Conservation (phyloP, 2,797 vertebrate species). For the Cryptoprocta ferox region DNA sequence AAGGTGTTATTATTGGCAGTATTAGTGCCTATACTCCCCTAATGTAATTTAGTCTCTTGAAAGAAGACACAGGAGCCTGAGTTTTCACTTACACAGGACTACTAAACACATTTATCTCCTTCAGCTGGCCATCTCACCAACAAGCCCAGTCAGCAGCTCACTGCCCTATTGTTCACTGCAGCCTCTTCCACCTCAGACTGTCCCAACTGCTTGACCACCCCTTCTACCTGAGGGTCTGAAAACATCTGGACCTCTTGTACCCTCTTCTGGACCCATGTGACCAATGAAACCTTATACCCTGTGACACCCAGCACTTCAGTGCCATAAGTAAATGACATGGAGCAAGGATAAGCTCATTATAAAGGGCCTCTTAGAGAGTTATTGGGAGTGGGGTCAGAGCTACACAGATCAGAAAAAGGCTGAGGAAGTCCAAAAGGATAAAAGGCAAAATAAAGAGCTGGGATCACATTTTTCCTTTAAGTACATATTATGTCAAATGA, state of each 20-base stretch:
- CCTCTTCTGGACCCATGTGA: neutral
- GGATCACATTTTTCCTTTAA: conserved; percentile 27
- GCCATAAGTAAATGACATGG: neutral
- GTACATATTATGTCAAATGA: conserved; percentile 77
- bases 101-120: neutral
- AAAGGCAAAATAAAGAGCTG: conserved; percentile 38
- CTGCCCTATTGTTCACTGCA: neutral
- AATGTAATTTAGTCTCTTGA: conserved; percentile 36
- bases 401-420: conserved; percentile 38
- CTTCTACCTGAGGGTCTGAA: neutral
- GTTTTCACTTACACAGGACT: conserved; percentile 13
- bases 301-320: conserved; percentile 12
- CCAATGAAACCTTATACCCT: neutral
- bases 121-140: conserved; percentile 19
- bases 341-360: conserved; percentile 22
- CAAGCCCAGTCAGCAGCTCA: neutral
- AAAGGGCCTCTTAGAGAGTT: neutral
- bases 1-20: neutral
- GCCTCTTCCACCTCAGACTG: neutral
- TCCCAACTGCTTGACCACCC: neutral
- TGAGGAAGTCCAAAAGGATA: conserved; percentile 36
- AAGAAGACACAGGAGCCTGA: neutral
- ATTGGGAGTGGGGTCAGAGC: neutral
- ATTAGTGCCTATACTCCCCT: neutral
- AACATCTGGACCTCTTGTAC: neutral